Conservation (phyloP, 2,797 vertebrate species). For the Apogon hyalosoma region DNA sequence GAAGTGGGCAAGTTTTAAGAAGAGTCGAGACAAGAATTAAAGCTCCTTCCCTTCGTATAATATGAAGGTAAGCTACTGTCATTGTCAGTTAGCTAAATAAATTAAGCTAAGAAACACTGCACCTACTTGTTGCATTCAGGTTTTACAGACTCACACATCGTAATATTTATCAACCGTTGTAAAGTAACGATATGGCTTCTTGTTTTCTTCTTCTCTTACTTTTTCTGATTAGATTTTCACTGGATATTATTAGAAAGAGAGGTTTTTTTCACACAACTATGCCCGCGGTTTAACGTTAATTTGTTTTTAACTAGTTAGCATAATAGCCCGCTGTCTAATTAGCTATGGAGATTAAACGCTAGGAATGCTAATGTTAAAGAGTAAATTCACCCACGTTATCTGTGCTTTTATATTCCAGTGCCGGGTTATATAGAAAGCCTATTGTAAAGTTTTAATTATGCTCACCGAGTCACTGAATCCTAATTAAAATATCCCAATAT, state of each 20-base stretch:
- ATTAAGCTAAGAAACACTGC: slow-evolving; percentile 25
- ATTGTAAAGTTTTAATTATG: neutral
- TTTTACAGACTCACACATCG: neutral
- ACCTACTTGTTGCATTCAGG: slow-evolving; percentile 65
- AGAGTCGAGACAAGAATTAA: neutral
- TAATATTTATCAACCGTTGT: neutral
- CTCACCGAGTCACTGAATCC: neutral
- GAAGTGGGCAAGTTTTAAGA: neutral
- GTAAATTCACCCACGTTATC: neutral
- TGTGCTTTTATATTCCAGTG: neutral
- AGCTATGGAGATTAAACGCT: neutral
- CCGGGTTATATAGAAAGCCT: neutral
- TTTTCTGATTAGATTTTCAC: too few species aligned
- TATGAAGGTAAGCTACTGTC: slow-evolving; percentile 54
- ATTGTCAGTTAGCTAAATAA: neutral
- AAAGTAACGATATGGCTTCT: too few species aligned
- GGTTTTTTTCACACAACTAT: neutral
- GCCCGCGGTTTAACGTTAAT: neutral
- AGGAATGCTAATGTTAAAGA: neutral
- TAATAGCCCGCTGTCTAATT: neutral
- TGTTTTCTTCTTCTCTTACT: neutral
- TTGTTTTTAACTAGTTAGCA: neutral
- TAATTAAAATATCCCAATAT: neutral
- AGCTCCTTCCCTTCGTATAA: neutral
- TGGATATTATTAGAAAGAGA: too few species aligned